These are phyloP conservation scores for Tokudaia tokunoshimensis DNA, from an alignment of 2,797 vertebrate species.

Conservation along the genomic window DNA sequence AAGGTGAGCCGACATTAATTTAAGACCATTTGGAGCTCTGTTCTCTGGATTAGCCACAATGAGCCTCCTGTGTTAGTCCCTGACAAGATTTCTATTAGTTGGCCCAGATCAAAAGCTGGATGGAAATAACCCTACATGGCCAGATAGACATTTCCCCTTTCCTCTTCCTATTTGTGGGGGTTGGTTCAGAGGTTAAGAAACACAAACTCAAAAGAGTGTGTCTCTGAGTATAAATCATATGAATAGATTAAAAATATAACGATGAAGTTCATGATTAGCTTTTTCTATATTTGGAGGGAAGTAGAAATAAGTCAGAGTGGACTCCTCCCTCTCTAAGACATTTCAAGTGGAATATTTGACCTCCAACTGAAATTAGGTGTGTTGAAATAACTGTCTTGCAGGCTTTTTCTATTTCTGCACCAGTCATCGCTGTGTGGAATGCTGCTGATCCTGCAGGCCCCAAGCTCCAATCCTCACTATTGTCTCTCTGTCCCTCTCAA, in stretches of 20 bases:
- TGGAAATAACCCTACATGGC: constrained; percentile 37
- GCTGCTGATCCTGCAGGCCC: not conserved
- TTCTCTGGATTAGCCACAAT: constrained; percentile 52
- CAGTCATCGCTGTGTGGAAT: not conserved
- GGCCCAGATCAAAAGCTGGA: constrained; percentile 61
- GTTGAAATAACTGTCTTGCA: constrained; percentile 37
- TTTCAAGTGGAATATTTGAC: constrained; percentile 23
- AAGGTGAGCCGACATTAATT: constrained; percentile 77
- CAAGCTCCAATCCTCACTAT: not conserved
- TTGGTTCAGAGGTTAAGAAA: constrained; percentile 52
- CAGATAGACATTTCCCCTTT: not conserved
- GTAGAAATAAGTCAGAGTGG: constrained; percentile 36
- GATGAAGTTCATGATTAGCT: constrained; percentile 16
- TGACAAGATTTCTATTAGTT: constrained; percentile 46
- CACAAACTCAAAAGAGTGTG: constrained; percentile 50
- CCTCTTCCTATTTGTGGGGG: constrained; percentile 30
- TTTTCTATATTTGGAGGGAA: not conserved
- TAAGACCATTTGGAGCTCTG: constrained; percentile 55
- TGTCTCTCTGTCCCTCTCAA: not conserved
- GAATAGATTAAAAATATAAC: constrained; percentile 59
- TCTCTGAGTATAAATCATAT: constrained; percentile 56
- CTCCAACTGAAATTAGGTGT: not conserved
- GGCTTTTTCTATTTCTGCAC: not conserved
- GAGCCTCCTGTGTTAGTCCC: constrained; percentile 65
- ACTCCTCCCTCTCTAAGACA: constrained; percentile 13